These are phyloP conservation scores for Drosophila lacicola DNA, from an alignment of 2,888 invertebrate genomes.

Conservation along the genomic window DNA sequence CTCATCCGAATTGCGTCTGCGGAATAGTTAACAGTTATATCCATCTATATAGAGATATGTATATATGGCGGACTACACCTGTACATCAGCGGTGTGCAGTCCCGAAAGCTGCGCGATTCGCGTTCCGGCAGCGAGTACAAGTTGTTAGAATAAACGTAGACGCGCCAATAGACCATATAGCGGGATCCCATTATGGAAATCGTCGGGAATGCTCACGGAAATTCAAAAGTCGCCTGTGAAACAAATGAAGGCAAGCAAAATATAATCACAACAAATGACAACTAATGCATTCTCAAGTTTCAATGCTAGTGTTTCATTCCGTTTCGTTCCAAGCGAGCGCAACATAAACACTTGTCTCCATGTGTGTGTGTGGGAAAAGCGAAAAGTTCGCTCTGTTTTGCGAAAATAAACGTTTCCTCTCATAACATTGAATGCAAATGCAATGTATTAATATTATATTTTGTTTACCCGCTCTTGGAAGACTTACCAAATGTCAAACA, in stretches of 20 bases:
- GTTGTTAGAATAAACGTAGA: constrained; percentile 90
- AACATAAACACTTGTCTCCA: background rate
- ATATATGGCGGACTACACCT: constrained; percentile 86
- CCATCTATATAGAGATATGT: background rate
- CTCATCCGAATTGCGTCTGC: constrained; percentile 90
- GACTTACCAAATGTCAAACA: background rate
- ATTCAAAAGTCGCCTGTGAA: background rate
- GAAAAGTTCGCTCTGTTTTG: background rate
- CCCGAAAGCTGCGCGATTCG: constrained; percentile 89
- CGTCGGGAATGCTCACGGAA: background rate
- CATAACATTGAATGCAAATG: background rate
- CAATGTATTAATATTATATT: background rate
- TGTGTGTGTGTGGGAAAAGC: background rate
- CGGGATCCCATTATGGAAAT: constrained; percentile 37
- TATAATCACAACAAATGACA: background rate
- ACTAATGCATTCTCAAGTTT: background rate
- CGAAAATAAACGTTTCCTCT: background rate
- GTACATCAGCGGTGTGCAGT: constrained; percentile 90
- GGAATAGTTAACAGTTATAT: constrained; percentile 3
- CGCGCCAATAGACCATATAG: constrained; percentile 85
- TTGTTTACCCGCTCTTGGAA: too few species aligned
- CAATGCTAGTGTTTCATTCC: constrained; percentile 12
- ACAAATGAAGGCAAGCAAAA: too few species aligned
- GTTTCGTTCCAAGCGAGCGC: background rate
- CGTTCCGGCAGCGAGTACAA: constrained; percentile 90